Evolutionary conservation across 2,797 vertebrate genomes (phyloP).

Genomic region (Aeoliscus strigatus): DNA sequence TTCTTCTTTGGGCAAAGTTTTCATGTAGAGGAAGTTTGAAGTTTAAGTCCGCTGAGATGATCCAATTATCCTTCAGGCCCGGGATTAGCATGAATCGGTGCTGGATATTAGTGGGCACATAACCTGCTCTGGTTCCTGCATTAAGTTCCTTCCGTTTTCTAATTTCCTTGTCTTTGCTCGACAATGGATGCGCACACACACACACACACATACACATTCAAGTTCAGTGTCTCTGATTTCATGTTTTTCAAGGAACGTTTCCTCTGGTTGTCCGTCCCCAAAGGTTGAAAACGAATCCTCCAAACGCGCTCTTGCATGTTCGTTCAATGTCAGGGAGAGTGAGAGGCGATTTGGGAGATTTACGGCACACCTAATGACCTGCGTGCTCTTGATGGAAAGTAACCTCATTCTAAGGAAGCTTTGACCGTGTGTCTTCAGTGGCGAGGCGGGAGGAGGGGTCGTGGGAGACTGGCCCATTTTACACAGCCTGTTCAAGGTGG

Average conservation of each 20-base stretch:
- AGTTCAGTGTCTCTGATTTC: neutral
- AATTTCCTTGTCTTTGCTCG: conserved; percentile 10
- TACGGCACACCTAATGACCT: too few species aligned
- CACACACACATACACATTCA: neutral
- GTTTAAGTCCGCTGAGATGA: conserved; percentile 57
- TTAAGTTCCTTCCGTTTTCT: conserved; percentile 23
- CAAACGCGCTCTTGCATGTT: conserved; percentile 1
- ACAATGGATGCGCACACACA: conserved; percentile 6
- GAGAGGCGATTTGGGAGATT: too few species aligned
- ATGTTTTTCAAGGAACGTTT: neutral
- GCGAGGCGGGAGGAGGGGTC: too few species aligned
- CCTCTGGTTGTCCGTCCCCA: too few species aligned
- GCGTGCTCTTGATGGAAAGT: too few species aligned
- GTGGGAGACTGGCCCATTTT: too few species aligned
- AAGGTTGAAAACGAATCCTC: neutral
- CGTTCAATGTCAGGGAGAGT: too few species aligned
- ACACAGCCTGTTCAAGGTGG: too few species aligned
- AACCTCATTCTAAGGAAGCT: too few species aligned
- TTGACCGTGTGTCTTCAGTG: too few species aligned
- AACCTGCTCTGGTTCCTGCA: conserved; percentile 46
- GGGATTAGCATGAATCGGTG: conserved; percentile 69
- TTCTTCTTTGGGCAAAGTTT: conserved; percentile 11
- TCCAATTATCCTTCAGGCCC: conserved; percentile 65
- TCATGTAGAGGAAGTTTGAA: conserved; percentile 44
- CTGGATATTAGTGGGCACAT: conserved; percentile 57